Conservation (phyloP, 1,140 invertebrate genomes). For the Drosophila nebulosa region DNA sequence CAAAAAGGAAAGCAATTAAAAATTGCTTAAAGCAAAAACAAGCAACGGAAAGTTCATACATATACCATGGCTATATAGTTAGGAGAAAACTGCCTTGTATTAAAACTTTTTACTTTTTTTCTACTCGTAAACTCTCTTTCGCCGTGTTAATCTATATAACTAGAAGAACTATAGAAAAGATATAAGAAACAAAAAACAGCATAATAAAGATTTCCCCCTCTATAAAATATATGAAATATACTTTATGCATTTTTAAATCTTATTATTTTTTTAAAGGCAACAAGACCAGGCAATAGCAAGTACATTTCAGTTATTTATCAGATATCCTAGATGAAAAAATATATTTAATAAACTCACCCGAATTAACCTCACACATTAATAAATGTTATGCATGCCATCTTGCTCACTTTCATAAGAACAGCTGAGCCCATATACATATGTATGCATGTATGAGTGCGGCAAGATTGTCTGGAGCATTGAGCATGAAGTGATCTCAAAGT, state of each 20-base stretch:
- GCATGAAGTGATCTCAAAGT: too few relatives aligned
- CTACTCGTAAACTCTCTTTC: slow-evolving; percentile 23
- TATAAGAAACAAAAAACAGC: neutral
- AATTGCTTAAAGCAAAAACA: slow-evolving; percentile 17
- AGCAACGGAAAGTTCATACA: slow-evolving; percentile 13
- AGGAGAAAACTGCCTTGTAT: slow-evolving; percentile 65
- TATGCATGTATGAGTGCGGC: too few relatives aligned
- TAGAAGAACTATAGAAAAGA: neutral
- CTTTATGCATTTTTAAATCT: neutral
- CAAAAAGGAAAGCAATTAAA: slow-evolving; percentile 64
- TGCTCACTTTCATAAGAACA: too few relatives aligned
- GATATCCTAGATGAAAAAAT: too few relatives aligned
- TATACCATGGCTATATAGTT: slow-evolving; percentile 41
- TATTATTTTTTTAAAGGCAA: neutral
- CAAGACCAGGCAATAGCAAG: too few relatives aligned
- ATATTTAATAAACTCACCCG: too few relatives aligned
- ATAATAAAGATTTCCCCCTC: neutral
- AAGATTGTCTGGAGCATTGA: too few relatives aligned
- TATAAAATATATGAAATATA: neutral
- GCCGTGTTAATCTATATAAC: neutral
- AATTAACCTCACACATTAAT: too few relatives aligned
- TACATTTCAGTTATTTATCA: too few relatives aligned
- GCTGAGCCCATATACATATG: too few relatives aligned
- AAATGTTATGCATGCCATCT: too few relatives aligned
- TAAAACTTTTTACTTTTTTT: slow-evolving; percentile 59